Percentiles rank a stretch among this genome's conserved stretches.
phyloP scores from a whole-genome alignment of 2,113 vertebrate genomes.

The Pyrgilauda ruficollis region DNA sequence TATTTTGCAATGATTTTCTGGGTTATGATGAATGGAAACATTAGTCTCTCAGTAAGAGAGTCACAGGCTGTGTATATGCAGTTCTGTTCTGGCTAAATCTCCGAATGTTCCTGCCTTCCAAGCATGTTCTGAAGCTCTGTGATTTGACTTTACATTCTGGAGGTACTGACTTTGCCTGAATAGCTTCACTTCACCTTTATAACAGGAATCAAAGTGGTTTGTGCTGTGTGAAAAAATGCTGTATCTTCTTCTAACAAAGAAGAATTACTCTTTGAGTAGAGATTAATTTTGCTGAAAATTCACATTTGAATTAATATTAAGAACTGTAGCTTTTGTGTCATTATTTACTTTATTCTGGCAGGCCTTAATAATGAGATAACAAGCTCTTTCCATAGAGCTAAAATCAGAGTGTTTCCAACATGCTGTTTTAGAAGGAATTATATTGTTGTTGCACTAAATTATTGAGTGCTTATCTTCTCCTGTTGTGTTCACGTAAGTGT shows the following conservation, averaged over 20 bases:
- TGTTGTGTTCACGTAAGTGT: neutral
- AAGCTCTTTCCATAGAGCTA: neutral
- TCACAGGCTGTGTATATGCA: neutral
- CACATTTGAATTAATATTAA: slow-evolving; percentile 24
- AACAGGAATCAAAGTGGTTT: neutral
- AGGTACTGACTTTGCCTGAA: neutral
- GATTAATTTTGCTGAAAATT: slow-evolving; percentile 13
- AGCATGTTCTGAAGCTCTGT: neutral
- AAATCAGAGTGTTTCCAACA: slow-evolving; percentile 26
- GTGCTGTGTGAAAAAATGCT: neutral
- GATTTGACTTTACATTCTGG: neutral
- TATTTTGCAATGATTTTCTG: neutral
- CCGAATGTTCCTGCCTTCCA: neutral
- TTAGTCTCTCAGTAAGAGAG: neutral
- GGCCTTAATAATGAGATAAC: neutral
- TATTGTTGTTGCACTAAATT: slow-evolving; percentile 25
- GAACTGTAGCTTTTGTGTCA: neutral
- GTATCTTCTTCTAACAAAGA: neutral
- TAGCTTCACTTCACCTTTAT: neutral
- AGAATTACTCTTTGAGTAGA: neutral
- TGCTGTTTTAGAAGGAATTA: slow-evolving; percentile 3
- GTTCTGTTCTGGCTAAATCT: neutral
- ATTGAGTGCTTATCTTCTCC: neutral
- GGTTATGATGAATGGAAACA: neutral
- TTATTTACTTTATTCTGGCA: slow-evolving; percentile 24